These are phyloP conservation scores for Aurelia sp. DNA, from an alignment of 30 jellyfish, hydroid and myxozoan species.

Conservation along the genomic window DNA sequence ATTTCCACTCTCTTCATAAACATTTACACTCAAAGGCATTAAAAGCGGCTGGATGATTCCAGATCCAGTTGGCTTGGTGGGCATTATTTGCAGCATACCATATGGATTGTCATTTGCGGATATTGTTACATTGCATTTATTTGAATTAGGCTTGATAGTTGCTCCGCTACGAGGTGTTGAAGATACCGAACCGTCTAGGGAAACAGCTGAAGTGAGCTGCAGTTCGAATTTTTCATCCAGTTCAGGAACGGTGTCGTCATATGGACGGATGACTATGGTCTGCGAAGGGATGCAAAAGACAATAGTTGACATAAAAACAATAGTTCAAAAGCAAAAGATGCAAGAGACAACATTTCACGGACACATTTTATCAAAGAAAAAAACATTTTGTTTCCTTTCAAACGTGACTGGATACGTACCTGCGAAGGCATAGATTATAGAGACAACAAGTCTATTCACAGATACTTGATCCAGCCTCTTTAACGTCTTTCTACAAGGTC, in stretches of 20 bases:
- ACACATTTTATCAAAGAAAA: too few species aligned
- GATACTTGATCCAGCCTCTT: too few species aligned
- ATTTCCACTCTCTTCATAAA: slow-evolving; percentile 59
- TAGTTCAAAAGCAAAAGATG: too few species aligned
- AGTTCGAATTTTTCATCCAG: slow-evolving; percentile 54
- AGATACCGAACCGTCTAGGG: slow-evolving; percentile 59
- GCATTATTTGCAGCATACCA: slow-evolving; percentile 79
- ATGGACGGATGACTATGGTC: slow-evolving; percentile 45
- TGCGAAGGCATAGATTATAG: too few species aligned
- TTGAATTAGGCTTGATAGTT: slow-evolving; percentile 13
- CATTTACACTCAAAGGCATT: slow-evolving; percentile 37
- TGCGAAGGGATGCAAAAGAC: slow-evolving; percentile 2
- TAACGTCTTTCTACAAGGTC: too few species aligned
- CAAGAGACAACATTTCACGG: too few species aligned
- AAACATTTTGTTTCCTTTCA: too few species aligned
- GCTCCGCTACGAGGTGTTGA: slow-evolving; percentile 77
- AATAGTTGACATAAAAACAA: too few species aligned
- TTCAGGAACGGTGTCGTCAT: slow-evolving; percentile 83
- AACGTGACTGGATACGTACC: too few species aligned
- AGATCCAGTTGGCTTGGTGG: slow-evolving; percentile 32
- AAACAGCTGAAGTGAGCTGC: slow-evolving; percentile 53
- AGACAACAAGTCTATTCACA: too few species aligned
- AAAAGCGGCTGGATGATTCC: slow-evolving; percentile 34
- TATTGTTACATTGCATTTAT: slow-evolving; percentile 65
- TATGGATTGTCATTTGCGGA: slow-evolving; percentile 66